Conservation (phyloP, 2,888 invertebrate genomes). For the Sinhomidia bicolor region DNA sequence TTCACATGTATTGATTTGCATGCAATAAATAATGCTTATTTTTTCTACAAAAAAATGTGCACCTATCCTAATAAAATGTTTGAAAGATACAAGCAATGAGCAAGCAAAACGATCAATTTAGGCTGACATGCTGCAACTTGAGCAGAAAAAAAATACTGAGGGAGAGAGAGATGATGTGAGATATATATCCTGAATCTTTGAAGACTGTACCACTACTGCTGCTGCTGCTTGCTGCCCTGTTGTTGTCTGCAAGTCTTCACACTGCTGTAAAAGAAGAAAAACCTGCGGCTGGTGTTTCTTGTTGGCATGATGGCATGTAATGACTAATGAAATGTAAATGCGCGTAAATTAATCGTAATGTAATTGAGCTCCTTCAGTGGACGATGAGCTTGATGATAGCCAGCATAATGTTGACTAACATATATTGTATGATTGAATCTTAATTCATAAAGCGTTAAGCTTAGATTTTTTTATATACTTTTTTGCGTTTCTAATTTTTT, state of each 20-base stretch:
- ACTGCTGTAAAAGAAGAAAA: neutral
- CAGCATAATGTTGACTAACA: neutral
- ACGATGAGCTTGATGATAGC: neutral
- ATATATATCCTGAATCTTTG: constrained; percentile 28
- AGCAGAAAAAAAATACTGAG: neutral
- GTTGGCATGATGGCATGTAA: constrained; percentile 69
- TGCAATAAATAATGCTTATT: constrained; percentile 48
- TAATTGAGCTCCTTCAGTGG: constrained; percentile 63
- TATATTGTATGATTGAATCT: no score
- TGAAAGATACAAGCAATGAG: constrained; percentile 38
- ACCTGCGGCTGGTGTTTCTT: constrained; percentile 57
- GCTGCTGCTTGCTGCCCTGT: neutral
- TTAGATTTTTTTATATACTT: no score
- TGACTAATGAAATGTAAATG: constrained; percentile 75
- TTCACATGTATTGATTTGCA: constrained; percentile 58
- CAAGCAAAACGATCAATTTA: constrained; percentile 33
- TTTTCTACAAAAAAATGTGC: constrained; percentile 45
- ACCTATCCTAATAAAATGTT: constrained; percentile 41
- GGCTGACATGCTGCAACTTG: neutral
- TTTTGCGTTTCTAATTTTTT: no score
- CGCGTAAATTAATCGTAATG: constrained; percentile 73
- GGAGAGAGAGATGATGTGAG: constrained; percentile 1
- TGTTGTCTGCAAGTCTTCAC: constrained; percentile 22
- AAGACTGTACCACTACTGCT: no score
- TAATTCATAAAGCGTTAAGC: no score